Evolutionary conservation across 2,113 vertebrate species (phyloP).

Genomic region (Sturnus vulgaris): DNA sequence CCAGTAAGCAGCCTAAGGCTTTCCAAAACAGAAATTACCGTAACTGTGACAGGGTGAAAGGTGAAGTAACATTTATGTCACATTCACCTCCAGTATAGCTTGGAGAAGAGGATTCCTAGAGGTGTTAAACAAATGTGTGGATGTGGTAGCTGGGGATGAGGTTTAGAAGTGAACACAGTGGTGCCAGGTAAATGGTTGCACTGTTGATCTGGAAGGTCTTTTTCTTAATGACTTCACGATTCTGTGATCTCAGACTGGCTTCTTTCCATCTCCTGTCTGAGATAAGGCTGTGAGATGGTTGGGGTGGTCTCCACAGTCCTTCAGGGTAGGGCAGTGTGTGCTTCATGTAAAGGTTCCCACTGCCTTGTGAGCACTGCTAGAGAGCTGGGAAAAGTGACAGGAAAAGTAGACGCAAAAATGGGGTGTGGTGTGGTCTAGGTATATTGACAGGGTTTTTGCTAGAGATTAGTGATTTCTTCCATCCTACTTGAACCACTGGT

Average conservation of each 20-base stretch:
- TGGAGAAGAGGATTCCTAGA: not conserved
- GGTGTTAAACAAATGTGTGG: not conserved
- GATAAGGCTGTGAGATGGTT: not conserved
- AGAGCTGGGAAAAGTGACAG: not conserved
- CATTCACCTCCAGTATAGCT: not conserved
- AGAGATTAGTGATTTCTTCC: not conserved
- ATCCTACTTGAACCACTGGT: not conserved
- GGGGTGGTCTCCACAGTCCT: not conserved
- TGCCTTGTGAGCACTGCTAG: not conserved
- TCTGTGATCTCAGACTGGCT: not conserved
- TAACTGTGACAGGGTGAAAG: not conserved
- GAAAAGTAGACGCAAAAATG: not conserved
- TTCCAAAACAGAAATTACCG: not conserved
- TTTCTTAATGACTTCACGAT: not conserved
- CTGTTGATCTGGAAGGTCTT: not conserved
- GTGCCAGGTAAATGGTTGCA: not conserved
- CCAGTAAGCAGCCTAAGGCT: not conserved
- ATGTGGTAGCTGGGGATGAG: not conserved
- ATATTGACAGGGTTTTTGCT: not conserved
- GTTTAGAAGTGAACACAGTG: not conserved
- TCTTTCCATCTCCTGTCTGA: not conserved
- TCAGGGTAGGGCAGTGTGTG: not conserved
- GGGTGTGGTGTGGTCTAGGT: not conserved
- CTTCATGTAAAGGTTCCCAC: not conserved
- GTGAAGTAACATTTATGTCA: not conserved